Evolutionary conservation across 2,113 vertebrate genomes (phyloP).

Genomic region (Triplophysa siluroides): DNA sequence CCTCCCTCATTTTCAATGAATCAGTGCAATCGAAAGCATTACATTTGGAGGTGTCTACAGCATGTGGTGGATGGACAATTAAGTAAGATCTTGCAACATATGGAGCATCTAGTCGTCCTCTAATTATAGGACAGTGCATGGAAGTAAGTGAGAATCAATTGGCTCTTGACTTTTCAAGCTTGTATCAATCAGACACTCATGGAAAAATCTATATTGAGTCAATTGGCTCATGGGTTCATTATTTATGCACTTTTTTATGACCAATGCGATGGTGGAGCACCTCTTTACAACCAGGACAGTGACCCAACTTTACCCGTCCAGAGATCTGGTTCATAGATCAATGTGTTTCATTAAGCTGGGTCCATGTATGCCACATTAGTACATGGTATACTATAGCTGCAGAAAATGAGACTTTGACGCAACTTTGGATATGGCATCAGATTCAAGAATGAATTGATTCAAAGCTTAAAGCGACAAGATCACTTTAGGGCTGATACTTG

Average conservation of each 20-base stretch:
- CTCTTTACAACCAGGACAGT: conserved; percentile 7
- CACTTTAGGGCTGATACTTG: background rate
- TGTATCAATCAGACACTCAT: conserved; percentile 75
- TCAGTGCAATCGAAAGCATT: background rate
- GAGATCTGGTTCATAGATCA: conserved; percentile 1
- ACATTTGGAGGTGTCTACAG: background rate
- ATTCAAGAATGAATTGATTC: background rate
- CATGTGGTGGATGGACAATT: background rate
- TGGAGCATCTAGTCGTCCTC: conserved; percentile 14
- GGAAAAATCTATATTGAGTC: conserved; percentile 70
- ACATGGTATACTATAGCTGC: background rate
- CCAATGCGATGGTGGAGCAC: conserved; percentile 57
- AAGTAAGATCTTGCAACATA: background rate
- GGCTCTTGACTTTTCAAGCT: conserved; percentile 71
- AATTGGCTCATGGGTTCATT: conserved; percentile 69
- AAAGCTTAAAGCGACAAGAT: background rate
- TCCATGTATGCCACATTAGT: background rate
- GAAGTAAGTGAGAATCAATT: conserved; percentile 62
- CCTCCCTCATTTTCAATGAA: no score
- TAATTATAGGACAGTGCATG: conserved; percentile 50
- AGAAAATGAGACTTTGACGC: background rate
- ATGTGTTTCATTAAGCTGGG: background rate
- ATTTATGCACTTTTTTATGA: conserved; percentile 71
- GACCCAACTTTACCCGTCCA: background rate
- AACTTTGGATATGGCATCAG: background rate